These are phyloP conservation scores for Scophthalmus maximus DNA, from an alignment of 2,113 vertebrate genomes.

Conservation along the genomic window DNA sequence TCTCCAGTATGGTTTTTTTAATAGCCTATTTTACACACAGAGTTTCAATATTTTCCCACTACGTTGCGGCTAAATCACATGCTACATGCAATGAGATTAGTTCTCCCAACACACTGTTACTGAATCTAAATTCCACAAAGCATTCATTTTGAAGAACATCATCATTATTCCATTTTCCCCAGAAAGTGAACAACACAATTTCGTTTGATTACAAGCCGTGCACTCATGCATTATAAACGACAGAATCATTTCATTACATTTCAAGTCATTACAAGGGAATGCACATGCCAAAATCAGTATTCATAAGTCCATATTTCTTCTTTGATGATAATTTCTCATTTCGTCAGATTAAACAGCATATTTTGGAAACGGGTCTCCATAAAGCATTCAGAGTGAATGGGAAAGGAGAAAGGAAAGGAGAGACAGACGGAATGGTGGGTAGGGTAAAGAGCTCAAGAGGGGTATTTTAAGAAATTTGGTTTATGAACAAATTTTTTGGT, in stretches of 20 bases:
- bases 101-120: slow-evolving; percentile 59
- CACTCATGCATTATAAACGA: slow-evolving; percentile 79
- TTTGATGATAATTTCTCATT: slow-evolving; percentile 79
- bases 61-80: slow-evolving; percentile 44
- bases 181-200: slow-evolving; percentile 78
- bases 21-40: neutral
- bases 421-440: neutral
- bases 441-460: slow-evolving; percentile 14
- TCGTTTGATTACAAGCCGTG: slow-evolving; percentile 76
- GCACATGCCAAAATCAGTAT: slow-evolving; percentile 70
- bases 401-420: slow-evolving; percentile 26
- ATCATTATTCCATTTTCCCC: slow-evolving; percentile 77
- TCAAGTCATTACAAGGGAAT: slow-evolving; percentile 69
- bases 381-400: slow-evolving; percentile 41
- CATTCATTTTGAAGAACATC: slow-evolving; percentile 77
- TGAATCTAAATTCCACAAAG: slow-evolving; percentile 69
- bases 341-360: slow-evolving; percentile 76
- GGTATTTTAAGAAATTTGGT: slow-evolving; percentile 45
- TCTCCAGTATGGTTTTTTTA: neutral
- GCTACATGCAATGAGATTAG: slow-evolving; percentile 57
- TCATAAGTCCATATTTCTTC: slow-evolving; percentile 70
- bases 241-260: slow-evolving; percentile 75
- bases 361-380: slow-evolving; percentile 62
- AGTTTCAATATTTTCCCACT: slow-evolving; percentile 13
- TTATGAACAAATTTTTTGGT: slow-evolving; percentile 39